Evolutionary conservation across 2,888 invertebrate species (phyloP), one percentile per base, ranked within the genome.

Genomic region (Netelia inedita): DNA sequence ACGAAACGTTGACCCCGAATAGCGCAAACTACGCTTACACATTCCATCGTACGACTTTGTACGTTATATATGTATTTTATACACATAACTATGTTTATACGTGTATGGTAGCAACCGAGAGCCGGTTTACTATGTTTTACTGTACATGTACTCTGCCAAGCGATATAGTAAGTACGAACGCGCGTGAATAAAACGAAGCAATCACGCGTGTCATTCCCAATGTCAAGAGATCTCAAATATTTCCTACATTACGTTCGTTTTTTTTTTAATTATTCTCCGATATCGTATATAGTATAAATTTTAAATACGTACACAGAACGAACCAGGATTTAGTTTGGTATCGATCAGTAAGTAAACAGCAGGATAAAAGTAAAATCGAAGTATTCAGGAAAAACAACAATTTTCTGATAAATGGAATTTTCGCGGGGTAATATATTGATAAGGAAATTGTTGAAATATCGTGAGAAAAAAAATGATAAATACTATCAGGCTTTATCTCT

Each of bases 151-250:
- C 41, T 75, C 65, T 28, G 5, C 65, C 41, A 75, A 63, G 65
- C 21, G 55, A n/a, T 63, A 55, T 35, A 35, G 35, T 35, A 35
- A 35, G 35, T 6, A 6, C 5, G 35, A 6, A 1, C 6, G 65
- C 53, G 41, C 41, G 75, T 65, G 75, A 50, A 41, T 72, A 75
- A 53, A 41, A 65, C 75, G 55, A 55, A 55, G 75, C 78, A 83
- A 43, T 79, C 59, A 74, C 82, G 61, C 78, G 46, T 65, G 66
- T 78, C 55, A 59, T 59, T 78, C 83, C 65, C 87, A 86, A 79
- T 83, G 83, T 41, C 65, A 35, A 66, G 75, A 75, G 41, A 66
- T 73, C 66, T 57, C 57, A 68, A 69, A 81, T 81, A 74, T 74
- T 68, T 46, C 14, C 23, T 14, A 6, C 43, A 16, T 53, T 72